Evolutionary conservation across 1,140 invertebrate species (phyloP).

Genomic region (Trissolcus basalis): DNA sequence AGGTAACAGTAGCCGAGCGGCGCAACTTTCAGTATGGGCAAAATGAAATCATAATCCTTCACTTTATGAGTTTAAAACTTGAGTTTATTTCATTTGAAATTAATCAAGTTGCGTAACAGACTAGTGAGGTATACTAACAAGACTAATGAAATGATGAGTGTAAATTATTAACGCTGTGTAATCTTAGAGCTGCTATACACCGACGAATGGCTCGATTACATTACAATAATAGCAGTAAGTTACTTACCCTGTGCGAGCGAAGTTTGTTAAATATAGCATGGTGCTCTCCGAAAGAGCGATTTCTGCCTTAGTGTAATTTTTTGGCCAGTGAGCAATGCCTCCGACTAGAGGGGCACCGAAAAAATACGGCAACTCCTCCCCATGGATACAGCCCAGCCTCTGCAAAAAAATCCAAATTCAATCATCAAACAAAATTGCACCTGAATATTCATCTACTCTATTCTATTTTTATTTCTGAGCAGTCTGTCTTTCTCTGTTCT

Average conservation of each 20-base stretch:
- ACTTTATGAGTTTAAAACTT: no score
- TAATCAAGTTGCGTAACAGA: neutral
- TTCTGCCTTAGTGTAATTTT: constrained; percentile 94
- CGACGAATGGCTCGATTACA: neutral
- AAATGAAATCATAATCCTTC: neutral
- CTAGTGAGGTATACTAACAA: no score
- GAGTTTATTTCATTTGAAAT: neutral
- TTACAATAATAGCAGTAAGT: constrained; percentile 1
- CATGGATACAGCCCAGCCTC: constrained; percentile 91
- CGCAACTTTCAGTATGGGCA: no score
- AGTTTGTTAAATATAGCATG: constrained; percentile 97
- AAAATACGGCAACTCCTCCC: constrained; percentile 94
- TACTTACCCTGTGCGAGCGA: constrained; percentile 96
- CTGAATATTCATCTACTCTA: no score
- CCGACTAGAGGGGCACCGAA: constrained; percentile 89
- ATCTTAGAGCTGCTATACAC: no score
- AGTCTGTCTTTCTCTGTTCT: neutral
- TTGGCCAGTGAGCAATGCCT: constrained; percentile 87
- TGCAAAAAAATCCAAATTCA: constrained; percentile 66
- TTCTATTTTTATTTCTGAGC: no score
- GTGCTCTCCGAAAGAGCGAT: constrained; percentile 91
- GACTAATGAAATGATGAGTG: no score
- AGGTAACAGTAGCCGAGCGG: no score
- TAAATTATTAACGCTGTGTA: no score
- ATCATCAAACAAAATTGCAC: neutral